Evolutionary conservation across 2,113 vertebrate genomes (phyloP).

Genomic region (Otocyon megalotis): DNA sequence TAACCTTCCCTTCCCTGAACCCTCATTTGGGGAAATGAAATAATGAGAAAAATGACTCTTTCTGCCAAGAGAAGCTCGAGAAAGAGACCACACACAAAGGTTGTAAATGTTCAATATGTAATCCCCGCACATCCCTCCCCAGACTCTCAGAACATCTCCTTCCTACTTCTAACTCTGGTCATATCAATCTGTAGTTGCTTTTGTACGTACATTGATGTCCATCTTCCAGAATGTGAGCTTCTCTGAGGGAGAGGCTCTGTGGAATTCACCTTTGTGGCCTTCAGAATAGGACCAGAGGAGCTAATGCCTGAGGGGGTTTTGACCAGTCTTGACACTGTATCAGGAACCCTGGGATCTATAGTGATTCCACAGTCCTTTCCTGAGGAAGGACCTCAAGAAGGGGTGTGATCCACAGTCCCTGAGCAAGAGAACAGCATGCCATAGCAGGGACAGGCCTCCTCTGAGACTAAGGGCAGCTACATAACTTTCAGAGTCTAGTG

Average conservation of each 20-base stretch:
- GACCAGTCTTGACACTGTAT: neutral
- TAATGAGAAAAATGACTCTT: neutral
- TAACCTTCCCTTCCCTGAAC: neutral
- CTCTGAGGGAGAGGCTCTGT: neutral
- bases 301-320: neutral
- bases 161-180: neutral
- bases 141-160: neutral
- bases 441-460: neutral
- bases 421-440: neutral
- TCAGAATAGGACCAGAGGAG: neutral
- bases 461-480: neutral
- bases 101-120: neutral
- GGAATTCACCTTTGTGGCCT: neutral
- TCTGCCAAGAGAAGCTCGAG: neutral
- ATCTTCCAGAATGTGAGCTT: neutral
- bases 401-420: neutral
- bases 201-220: neutral
- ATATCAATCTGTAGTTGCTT: neutral
- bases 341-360: neutral
- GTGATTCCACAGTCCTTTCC: neutral
- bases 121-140: neutral
- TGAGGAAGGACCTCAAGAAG: neutral
- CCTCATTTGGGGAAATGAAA: constrained; percentile 16
- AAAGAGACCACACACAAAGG: neutral
- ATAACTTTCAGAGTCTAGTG: neutral